Evolutionary conservation across 2,797 vertebrate species (phyloP), one percentile per base, ranked within the genome.

Genomic region (Esox masquinongy): DNA sequence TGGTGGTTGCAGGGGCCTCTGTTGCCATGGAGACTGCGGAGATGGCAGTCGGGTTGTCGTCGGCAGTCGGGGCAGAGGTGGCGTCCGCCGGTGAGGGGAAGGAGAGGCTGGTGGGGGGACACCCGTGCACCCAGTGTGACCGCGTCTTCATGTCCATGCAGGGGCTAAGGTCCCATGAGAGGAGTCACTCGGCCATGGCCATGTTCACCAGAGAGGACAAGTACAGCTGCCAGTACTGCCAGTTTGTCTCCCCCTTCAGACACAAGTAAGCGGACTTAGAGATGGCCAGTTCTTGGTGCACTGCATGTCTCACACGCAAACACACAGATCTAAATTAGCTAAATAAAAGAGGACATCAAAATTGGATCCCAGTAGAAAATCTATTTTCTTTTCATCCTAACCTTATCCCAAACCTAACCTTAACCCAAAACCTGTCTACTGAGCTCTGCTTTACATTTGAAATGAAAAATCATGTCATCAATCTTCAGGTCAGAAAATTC

Each of bases 71-170:
- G 83, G 93, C 43, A 14, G 69, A 12, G 26, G 75, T 90, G 88
- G 87, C 85, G 80, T 87, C 84, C 19, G 91, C 88, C 77, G 89
- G 91, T 84, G 93, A 93, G 83, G 93, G 95, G 91, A 96, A 96
- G 88, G 93, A 92, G 82, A 93, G 93, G 61, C 90, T 94, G 79
- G 90, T 93, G 74, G 95, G 96, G 77, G 96, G 97, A 78, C 97
- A 98, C 92, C 92, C 96, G n/a, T 99, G 97, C 86, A 93, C 93
- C 85, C 96, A 97, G 94, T 99, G 97, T 86, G 96, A 98, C 90
- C 92, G 95, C 71, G 95, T 99, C 90, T 97, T 99, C 94, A 99
- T 99, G 97, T 99, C 97, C 93, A 97, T 98, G 96, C 97, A 99
- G 95, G 98, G 98, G 87, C 95, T 99, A 79, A 95, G 97, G 87